Percentiles rank a stretch among this genome's conserved stretches.
These are phyloP conservation scores for Geopemphigus sp. DNA, from an alignment of 1,140 invertebrate species.

Conservation along the genomic window DNA sequence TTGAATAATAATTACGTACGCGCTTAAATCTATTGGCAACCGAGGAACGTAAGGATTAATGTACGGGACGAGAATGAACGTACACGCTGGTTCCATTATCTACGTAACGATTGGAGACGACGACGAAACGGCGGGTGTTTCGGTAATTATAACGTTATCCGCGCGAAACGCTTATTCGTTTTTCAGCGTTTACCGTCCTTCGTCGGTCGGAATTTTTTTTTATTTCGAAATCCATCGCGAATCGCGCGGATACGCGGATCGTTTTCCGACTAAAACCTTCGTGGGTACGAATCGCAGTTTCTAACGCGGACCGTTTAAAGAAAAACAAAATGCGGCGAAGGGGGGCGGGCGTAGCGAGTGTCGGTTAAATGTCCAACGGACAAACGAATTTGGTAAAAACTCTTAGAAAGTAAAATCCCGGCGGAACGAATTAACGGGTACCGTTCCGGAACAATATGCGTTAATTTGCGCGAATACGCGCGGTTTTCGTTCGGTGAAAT, in stretches of 20 bases:
- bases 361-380: background rate
- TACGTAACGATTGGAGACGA: no score
- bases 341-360: background rate
- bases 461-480: constrained; percentile 2
- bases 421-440: constrained; percentile 34
- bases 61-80: background rate
- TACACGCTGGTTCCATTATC: no score
- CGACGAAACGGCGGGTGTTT: no score
- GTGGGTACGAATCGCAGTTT: no score
- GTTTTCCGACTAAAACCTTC: no score
- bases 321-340: background rate
- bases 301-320: no score
- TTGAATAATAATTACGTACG: background rate
- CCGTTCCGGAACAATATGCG: constrained; percentile 40
- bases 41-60: background rate
- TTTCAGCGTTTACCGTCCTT: no score
- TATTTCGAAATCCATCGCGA: no score
- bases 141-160: no score
- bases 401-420: constrained; percentile 45
- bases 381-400: constrained; percentile 18
- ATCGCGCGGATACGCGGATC: no score
- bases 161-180: no score
- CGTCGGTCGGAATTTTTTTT: no score
- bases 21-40: background rate
- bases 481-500: constrained; percentile 7